Conservation (phyloP, 2,113 vertebrate genomes). For the Otocyon megalotis region DNA sequence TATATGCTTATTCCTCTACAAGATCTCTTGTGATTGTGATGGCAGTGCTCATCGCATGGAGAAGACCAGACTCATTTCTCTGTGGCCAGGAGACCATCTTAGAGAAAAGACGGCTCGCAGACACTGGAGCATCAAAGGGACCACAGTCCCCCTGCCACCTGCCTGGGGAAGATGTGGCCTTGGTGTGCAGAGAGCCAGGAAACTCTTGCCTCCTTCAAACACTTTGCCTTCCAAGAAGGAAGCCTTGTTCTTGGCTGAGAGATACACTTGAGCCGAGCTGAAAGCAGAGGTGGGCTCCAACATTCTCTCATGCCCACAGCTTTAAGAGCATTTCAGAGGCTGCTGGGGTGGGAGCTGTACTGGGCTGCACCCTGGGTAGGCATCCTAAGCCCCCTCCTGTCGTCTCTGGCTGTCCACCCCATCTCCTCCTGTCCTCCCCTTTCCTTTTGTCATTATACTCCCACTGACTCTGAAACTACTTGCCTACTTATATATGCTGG, state of each 20-base stretch:
- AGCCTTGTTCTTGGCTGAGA: accelerated
- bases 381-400: accelerated
- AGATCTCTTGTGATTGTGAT: accelerated
- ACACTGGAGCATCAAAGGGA: accelerated
- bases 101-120: accelerated
- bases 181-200: background rate
- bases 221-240: background rate
- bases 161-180: accelerated
- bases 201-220: background rate
- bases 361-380: too few relatives aligned
- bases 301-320: accelerated
- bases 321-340: too few relatives aligned
- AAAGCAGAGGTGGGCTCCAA: background rate
- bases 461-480: too few relatives aligned
- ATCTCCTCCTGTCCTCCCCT: accelerated
- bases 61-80: background rate
- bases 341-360: accelerated
- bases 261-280: accelerated
- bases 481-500: accelerated
- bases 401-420: too few relatives aligned
- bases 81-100: background rate
- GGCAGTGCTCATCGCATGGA: accelerated
- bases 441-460: too few relatives aligned
- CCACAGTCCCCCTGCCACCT: accelerated
- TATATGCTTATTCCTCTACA: background rate